A percentile compares a stretch with the other conserved stretches of the same genome.
Conservation (phyloP, 2,888 invertebrate species). For the Agrotis exclamationis region DNA sequence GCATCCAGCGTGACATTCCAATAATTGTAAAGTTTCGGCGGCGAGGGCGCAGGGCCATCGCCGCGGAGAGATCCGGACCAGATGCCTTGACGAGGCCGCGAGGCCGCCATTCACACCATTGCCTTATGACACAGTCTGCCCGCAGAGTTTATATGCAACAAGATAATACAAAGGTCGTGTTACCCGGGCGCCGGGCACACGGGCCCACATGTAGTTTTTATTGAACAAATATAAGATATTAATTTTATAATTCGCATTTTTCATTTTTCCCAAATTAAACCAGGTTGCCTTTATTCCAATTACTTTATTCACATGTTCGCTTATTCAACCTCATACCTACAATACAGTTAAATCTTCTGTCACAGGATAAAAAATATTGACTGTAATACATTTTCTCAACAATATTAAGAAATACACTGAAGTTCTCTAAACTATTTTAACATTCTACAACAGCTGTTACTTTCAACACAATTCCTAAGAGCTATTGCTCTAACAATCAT, state of each 20-base stretch:
- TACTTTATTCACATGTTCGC: conserved; percentile 55
- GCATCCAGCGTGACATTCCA: conserved; percentile 91
- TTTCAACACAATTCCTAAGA: conserved; percentile 25
- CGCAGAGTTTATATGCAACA: conserved; percentile 91
- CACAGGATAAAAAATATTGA: conserved; percentile 14
- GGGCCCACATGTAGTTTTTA: conserved; percentile 91
- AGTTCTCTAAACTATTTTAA: not conserved
- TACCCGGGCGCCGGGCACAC: conserved; percentile 91
- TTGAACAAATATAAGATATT: conserved; percentile 91
- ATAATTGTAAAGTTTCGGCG: conserved; percentile 85
- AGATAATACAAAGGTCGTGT: conserved; percentile 91
- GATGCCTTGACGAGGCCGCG: conserved; percentile 84
- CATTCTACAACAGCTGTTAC: not conserved
- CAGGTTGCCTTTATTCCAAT: conserved; percentile 42
- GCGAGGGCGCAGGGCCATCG: conserved; percentile 74
- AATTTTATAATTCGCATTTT: conserved; percentile 90
- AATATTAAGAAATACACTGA: conserved; percentile 2
- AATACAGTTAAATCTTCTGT: not conserved
- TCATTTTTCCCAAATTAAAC: conserved; percentile 65
- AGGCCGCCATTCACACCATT: conserved; percentile 85
- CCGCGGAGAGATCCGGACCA: conserved; percentile 79
- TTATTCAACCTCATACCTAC: conserved; percentile 21
- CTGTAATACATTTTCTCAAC: not conserved
- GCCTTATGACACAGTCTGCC: conserved; percentile 91
- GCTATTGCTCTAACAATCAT: conserved; percentile 24